Base-by-base conservation (phyloP, 2,888 invertebrate genomes). In the Elegia similella region DNA sequence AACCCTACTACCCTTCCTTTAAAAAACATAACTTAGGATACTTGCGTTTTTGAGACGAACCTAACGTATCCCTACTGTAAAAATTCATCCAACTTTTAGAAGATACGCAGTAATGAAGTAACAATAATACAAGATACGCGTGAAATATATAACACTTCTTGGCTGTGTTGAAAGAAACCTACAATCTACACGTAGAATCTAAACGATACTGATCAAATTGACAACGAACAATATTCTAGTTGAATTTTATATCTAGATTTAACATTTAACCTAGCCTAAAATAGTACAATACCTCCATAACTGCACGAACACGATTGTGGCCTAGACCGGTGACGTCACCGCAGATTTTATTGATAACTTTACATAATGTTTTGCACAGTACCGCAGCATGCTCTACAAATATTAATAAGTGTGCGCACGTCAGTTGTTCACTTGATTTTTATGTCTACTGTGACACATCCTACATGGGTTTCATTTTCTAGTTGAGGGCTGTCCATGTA, bases 291-390 rank as follows among this genome's bases (percentile, higher is more conserved):
- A 6, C n/a, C n/a, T 42, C 1, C 43, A 54, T 43, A 69, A 78
- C 76, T 75, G 69, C 65, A 65, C 48, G 73, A 77, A 76, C 77
- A 75, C 72, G 79, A 77, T 70, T 73, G 54, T 69, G 74, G 75
- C 73, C 75, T 65, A 80, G 78, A 78, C 75, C 73, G 73, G 59
- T 84, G 81, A 83, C 84, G 83, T 83, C 79, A 83, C 60, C 67
- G 29, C 44, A 42, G 57, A 63, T 67, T 73, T 70, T 68, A 70
- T 70, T 64, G 62, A 70, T 66, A 72, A 73, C 69, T 67, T 70
- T 64, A 67, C 61, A 59, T 57, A n/a, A 32, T 52, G 17, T 46
- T 47, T 46, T 55, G 47, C 10, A 17, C 38, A 17, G 17, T 47
- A 52, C 64, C 62, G 62, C 57, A 58, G 61, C 42, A 55, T 56